phyloP scores from a whole-genome alignment of 2,888 invertebrate genomes.

The Hipparchia sbordonii region DNA sequence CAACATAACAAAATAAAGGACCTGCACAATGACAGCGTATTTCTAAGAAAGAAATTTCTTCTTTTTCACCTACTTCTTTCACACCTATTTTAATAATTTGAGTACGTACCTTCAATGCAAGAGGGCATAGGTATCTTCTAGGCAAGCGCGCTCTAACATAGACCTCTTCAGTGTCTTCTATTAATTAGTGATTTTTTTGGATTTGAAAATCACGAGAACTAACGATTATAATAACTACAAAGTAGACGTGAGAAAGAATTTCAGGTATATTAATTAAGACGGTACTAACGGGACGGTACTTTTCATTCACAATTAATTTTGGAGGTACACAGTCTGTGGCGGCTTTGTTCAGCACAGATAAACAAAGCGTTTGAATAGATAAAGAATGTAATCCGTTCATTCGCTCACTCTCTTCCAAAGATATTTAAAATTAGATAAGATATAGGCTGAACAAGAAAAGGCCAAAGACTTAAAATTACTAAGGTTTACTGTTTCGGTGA shows the following conservation, averaged over 20 bases:
- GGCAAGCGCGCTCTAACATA: too few relatives aligned
- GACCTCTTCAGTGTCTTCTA: too few relatives aligned
- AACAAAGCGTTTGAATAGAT: constrained; percentile 45
- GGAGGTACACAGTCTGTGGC: constrained; percentile 22
- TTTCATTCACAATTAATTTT: constrained; percentile 29
- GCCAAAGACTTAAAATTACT: not conserved
- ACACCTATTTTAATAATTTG: too few relatives aligned
- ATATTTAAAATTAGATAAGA: not conserved
- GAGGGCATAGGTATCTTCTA: too few relatives aligned
- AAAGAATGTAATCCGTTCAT: constrained; percentile 66
- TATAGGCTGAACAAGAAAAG: not conserved
- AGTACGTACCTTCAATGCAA: too few relatives aligned
- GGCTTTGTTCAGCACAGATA: constrained; percentile 27
- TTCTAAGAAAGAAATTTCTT: too few relatives aligned
- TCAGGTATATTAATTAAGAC: constrained; percentile 1
- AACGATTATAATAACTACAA: not conserved
- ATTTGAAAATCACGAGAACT: not conserved
- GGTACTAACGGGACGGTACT: not conserved
- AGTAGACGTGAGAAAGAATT: constrained; percentile 19
- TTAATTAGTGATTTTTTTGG: too few relatives aligned
- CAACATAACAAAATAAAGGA: too few relatives aligned
- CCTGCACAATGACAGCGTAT: too few relatives aligned
- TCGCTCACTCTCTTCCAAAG: constrained; percentile 44
- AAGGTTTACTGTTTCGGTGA: too few relatives aligned
- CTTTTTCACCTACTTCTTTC: too few relatives aligned